phyloP scores from a whole-genome alignment of 2,888 invertebrate genomes.

The Gryllus longicercus region DNA sequence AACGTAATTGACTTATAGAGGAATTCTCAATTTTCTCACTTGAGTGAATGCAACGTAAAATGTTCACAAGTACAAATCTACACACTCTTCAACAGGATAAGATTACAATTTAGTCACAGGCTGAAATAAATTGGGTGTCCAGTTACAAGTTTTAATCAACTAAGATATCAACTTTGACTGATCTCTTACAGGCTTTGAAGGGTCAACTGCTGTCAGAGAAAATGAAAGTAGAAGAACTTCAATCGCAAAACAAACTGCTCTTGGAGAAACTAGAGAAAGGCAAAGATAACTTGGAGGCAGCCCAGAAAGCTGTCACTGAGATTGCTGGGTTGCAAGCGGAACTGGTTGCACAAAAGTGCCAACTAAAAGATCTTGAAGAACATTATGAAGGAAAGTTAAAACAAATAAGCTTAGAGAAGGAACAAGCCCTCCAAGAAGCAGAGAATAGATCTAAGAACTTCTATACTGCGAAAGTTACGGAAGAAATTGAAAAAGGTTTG shows the following conservation, averaged over 20 bases:
- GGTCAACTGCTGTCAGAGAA: background rate
- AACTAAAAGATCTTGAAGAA: background rate
- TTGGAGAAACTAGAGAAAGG: background rate
- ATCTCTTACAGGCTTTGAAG: background rate
- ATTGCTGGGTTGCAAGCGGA: background rate
- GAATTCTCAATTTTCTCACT: no score
- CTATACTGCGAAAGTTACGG: background rate
- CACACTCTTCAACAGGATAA: no score
- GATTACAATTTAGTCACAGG: no score
- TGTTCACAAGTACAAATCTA: no score
- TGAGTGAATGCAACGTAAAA: no score
- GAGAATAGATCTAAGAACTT: background rate
- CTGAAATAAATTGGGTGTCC: no score
- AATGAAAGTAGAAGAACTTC: background rate
- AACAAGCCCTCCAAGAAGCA: background rate
- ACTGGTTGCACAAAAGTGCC: background rate
- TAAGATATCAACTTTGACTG: no score
- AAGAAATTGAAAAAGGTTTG: constrained; percentile 10
- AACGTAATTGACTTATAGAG: no score
- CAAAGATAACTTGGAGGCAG: background rate
- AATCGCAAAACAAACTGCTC: background rate
- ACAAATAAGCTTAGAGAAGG: background rate
- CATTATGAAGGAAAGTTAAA: background rate
- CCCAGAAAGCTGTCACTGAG: background rate
- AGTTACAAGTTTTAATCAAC: no score